A percentile compares a stretch with the other conserved stretches of the same genome.
These are phyloP conservation scores for Heliconius ismenius DNA, from an alignment of 2,888 invertebrate species.

Conservation along the genomic window DNA sequence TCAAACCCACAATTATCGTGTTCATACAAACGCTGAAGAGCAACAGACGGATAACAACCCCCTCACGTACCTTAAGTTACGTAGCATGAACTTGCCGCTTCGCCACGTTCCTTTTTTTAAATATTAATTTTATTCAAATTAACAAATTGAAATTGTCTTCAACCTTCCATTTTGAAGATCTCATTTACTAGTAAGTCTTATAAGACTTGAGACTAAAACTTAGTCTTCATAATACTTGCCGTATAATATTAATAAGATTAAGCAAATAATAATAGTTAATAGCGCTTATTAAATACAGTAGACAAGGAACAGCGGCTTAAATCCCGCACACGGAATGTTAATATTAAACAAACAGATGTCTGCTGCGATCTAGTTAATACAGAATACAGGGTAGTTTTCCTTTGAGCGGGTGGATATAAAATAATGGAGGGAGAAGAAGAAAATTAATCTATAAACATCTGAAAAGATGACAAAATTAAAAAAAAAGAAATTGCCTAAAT, in stretches of 20 bases:
- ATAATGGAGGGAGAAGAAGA: neutral
- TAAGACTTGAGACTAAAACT: no score
- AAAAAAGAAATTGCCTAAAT: no score
- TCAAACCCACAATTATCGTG: no score
- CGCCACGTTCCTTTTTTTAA: neutral
- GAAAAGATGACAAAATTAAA: no score
- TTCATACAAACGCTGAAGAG: no score
- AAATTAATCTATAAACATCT: neutral
- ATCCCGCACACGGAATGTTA: constrained; percentile 2
- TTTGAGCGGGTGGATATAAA: neutral
- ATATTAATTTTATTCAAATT: neutral
- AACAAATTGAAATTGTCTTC: neutral
- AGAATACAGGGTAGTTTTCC: neutral
- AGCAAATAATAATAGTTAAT: neutral
- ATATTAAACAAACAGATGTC: constrained; percentile 5
- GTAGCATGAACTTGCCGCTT: no score
- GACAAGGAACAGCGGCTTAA: constrained; percentile 2
- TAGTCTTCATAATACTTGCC: neutral
- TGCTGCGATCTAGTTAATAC: neutral
- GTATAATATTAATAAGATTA: neutral
- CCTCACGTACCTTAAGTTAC: no score
- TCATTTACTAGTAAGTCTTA: neutral
- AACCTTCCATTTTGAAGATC: neutral
- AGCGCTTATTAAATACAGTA: neutral
- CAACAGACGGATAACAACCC: no score